Conservation (phyloP, 2,888 invertebrate genomes). For the Cyrtodaria siliqua region DNA sequence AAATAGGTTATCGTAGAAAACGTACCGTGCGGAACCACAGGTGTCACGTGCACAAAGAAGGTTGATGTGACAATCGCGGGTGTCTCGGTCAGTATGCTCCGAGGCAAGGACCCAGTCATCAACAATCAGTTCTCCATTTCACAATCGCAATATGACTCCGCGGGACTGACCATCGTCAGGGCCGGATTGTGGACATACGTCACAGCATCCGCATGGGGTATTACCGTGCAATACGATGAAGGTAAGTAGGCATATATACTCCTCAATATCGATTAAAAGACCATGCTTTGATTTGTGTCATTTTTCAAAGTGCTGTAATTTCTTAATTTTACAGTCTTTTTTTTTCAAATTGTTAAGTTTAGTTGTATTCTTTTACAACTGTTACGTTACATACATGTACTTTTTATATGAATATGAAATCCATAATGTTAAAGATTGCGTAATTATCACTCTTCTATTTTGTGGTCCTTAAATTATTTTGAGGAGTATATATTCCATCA, state of each 20-base stretch:
- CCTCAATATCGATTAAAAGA: neutral
- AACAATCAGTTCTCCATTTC: constrained; percentile 67
- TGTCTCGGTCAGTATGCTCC: constrained; percentile 51
- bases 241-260: neutral
- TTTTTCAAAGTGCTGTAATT: neutral
- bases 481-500: no score
- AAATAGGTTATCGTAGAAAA: constrained; percentile 86
- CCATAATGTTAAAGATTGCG: no score
- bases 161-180: constrained; percentile 36
- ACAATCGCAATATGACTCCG: constrained; percentile 25
- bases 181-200: constrained; percentile 14
- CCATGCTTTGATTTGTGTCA: no score
- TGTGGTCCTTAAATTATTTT: no score
- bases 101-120: constrained; percentile 66
- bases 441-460: no score
- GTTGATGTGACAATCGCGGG: constrained; percentile 50
- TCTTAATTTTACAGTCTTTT: neutral
- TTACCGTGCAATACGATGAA: constrained; percentile 7
- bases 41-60: constrained; percentile 93
- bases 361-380: no score
- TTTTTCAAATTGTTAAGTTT: no score
- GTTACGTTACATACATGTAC: no score
- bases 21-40: constrained; percentile 93
- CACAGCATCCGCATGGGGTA: neutral
- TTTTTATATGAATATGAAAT: no score